Base-by-base conservation (phyloP, 2,888 invertebrate genomes). In the Lomographa bimaculata region DNA sequence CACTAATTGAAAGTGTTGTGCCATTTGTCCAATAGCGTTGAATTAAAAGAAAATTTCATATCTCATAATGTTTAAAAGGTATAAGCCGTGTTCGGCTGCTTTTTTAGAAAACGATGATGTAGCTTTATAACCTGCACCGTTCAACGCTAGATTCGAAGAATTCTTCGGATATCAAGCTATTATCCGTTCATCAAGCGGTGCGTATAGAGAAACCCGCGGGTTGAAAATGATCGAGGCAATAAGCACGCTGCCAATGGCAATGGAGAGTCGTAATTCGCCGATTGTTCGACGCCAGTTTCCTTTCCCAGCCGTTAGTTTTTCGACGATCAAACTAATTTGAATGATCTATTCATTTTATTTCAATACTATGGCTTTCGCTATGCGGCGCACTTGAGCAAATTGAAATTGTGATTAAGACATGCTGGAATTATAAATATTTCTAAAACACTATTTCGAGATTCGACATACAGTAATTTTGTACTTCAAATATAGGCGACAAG, bases 221-320 rank as follows among this genome's bases (percentile, higher is more conserved):
- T 60, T 54, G 40, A 67, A 64, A 60, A 50, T 57, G 55, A 65
- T 59, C 43, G 58, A 46, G 46, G 30, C 55, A 57, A 64, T 75
- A 68, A 60, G 59, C 37, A 57, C 54, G 49, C 58, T 50, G 53
- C 50, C 64, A 57, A 68, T 78, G 60, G 57, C 67, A 74, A 71
- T 57, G 54, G 64, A 71, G 69, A 76, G 64, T 60, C 52, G 58
- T 63, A 64, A 64, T 64, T 64, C 59, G 56, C 53, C 66, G 57
- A 79, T 78, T 79, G 77, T 80, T 72, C 55, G 38, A 41, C 40
- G 48, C 55, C n/a, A 55, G 64, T 74, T 78, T 74, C 66, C 61
- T 67, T 80, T 82, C 81, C 67, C 78, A 79, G 46, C 54, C 48
- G 60, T 41, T 58, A 50, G 40, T 67, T 62, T 56, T 57, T 64